Base-by-base conservation (phyloP, 2,113 vertebrate genomes). In the Eublepharis macularius region DNA sequence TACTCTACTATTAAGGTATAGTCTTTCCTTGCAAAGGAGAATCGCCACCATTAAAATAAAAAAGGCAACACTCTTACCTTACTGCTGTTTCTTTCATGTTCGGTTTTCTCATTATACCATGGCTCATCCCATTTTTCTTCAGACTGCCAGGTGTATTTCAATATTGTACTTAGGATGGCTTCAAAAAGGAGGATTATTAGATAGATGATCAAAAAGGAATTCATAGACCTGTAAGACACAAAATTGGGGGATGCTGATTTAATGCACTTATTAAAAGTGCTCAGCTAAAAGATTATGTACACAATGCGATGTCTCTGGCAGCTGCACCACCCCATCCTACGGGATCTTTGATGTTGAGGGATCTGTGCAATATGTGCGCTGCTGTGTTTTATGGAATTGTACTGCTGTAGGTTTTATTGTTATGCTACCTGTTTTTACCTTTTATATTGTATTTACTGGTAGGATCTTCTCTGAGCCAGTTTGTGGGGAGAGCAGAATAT, bases 131-230 rank as follows among this genome's bases (percentile, higher is more conserved):
- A 99, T 89, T 99, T 97, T 63, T 96, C 94, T 96, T 99, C 98
- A 68, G 97, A 94, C 95, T 99, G 98, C 98, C 98, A 99, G 32
- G 98, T 96, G 4, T 99, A 99, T 93, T 99, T 99, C 74, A 99
- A 95, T 92, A 99, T 98, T 90, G 99, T 99, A 94, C 98, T 99
- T 89, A 99, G 94, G 91, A 98, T 89, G 51, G 98, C 98, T 97
- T 99, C 98, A 65, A 97, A 97, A 92, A 99, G 96, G 93, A 99
- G 94, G 90, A 99, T 99, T 92, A 96, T 97, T 93, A 99, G 93
- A 94, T 99, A 99, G 95, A 99, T 98, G 94, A 99, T 97, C 83
- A 99, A 96, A 96, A 99, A 99, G 49, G 98, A 98, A 91, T 99
- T 99, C 99, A 99, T 99, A 83, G 98, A 99, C 93, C 99, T 99